Evolutionary conservation across 2,888 invertebrate genomes (phyloP), one percentile per base, ranked within the genome.

Genomic region (Auanema freiburgensis): DNA sequence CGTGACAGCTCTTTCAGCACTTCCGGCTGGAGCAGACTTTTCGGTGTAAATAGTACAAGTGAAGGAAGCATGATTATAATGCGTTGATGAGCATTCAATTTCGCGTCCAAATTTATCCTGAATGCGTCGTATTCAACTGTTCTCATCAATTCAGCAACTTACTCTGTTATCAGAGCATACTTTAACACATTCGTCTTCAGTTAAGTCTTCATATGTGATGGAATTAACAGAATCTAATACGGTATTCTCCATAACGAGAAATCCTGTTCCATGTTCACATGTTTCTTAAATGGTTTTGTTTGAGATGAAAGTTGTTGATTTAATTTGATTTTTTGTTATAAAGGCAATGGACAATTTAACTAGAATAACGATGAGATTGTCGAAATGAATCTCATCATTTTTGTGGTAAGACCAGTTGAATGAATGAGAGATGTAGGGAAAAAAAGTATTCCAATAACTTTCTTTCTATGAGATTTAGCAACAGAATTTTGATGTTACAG

Each of bases 131-230:
- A 6, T 55, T 5, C 16, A 6, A 55, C n/a, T 23, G 12, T 52
- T 46, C n/a, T n/a, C 11, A 33, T 3, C 33, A 16, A 8, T 14
- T 24, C n/a, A 10, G 11, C 12, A 42, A 49, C 46, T 62, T 43
- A 78, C 78, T 50, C 68, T 56, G 49, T 79, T 80, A 4, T 71
- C 59, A 24, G 70, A 66, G 65, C 80, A 80, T 2, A 66, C 77
- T 23, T 63, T 61, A 12, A 67, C 41, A 53, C 80, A 80, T n/a
- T 79, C 74, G 25, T 78, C 77, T 56, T 80, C 79, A 1, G 76
- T 71, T 33, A 73, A 70, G 23, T 74, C 74, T n/a, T 71, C 66
- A 64, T 73, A 77, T n/a, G 67, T 63, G 44, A 75, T 64, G 0
- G 64, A 53, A 23, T 75, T 67, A 6, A 55, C 56, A 1, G 67